A percentile compares a stretch with the other conserved stretches of the same genome.
These are phyloP conservation scores for Heliconius hewitsoni DNA, from an alignment of 1,140 invertebrate genomes.

Conservation along the genomic window DNA sequence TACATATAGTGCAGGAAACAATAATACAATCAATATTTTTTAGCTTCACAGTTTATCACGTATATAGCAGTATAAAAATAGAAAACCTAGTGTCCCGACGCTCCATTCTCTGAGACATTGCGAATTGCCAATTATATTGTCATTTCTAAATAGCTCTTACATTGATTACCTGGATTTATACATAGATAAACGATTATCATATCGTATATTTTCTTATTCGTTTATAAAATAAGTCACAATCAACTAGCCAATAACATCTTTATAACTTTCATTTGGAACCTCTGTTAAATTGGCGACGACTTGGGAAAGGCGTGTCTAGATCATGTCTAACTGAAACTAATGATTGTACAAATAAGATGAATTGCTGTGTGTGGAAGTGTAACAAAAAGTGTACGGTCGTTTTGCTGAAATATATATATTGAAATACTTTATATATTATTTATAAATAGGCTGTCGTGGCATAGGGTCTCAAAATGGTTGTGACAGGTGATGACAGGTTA, in stretches of 20 bases:
- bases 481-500: no score
- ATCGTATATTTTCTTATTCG: not conserved
- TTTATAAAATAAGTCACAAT: not conserved
- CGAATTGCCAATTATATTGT: no score
- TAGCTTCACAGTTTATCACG: no score
- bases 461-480: no score
- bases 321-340: conserved; percentile 56
- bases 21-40: no score
- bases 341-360: conserved; percentile 41
- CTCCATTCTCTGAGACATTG: no score
- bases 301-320: conserved; percentile 53
- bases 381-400: not conserved
- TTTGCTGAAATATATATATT: not conserved
- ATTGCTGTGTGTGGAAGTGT: conserved; percentile 19
- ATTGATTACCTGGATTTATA: not conserved
- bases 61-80: no score
- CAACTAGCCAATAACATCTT: not conserved
- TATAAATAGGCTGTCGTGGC: no score
- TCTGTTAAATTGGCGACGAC: conserved; percentile 40
- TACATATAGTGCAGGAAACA: no score
- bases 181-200: not conserved
- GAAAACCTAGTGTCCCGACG: no score
- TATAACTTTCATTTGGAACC: conserved; percentile 15
- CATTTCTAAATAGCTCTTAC: no score
- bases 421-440: not conserved